Conservation (phyloP, 2,797 vertebrate species). For the Thunnus albacares region DNA sequence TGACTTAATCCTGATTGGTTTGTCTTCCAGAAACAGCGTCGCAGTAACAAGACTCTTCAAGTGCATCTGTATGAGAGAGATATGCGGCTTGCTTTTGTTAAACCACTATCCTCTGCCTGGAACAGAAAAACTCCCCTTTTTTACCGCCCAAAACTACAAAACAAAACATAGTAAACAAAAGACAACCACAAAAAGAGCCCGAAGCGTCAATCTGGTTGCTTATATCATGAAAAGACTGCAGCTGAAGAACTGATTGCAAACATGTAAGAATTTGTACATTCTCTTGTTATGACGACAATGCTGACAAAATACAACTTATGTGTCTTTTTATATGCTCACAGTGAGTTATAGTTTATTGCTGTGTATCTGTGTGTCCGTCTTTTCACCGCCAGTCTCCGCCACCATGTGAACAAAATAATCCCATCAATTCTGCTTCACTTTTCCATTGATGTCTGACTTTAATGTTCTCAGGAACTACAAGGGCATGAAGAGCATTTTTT, state of each 20-base stretch:
- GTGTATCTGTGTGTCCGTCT: background rate
- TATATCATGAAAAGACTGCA: slow-evolving; percentile 50
- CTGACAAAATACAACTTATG: background rate
- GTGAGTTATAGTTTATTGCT: background rate
- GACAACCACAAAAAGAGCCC: slow-evolving; percentile 42
- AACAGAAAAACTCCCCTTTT: slow-evolving; percentile 16
- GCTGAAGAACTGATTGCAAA: slow-evolving; percentile 32
- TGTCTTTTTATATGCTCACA: background rate
- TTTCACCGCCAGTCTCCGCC: slow-evolving; percentile 16
- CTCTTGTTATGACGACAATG: slow-evolving; percentile 27
- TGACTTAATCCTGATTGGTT: slow-evolving; percentile 57
- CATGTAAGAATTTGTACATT: slow-evolving; percentile 6
- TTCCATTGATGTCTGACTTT: slow-evolving; percentile 19
- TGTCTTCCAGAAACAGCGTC: slow-evolving; percentile 35
- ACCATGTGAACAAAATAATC: slow-evolving; percentile 34
- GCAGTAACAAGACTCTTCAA: slow-evolving; percentile 16
- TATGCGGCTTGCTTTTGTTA: slow-evolving; percentile 56
- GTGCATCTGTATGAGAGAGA: slow-evolving; percentile 47
- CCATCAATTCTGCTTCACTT: slow-evolving; percentile 35
- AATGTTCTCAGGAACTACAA: slow-evolving; percentile 9
- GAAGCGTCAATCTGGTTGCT: slow-evolving; percentile 31
- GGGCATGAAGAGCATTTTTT: background rate
- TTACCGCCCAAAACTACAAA: slow-evolving; percentile 31
- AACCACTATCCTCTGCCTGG: slow-evolving; percentile 18
- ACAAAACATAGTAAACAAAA: slow-evolving; percentile 38